Base-by-base conservation (phyloP, 1,140 invertebrate genomes). In the Cecropterus lyciades region DNA sequence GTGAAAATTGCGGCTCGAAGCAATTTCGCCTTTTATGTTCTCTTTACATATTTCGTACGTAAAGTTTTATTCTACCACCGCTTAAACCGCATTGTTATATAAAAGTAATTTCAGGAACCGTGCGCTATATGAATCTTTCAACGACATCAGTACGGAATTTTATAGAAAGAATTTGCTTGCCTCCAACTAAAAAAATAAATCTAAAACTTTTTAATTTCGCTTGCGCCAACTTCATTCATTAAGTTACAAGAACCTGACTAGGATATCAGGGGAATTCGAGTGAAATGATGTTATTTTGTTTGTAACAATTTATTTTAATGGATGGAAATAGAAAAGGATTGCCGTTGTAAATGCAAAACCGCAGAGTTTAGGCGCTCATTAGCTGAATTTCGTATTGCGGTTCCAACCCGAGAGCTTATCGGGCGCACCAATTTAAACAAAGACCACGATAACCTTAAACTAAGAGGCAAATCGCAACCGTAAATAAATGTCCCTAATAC, bases 1-100 rank as follows among this genome's bases (percentile, higher is more conserved):
- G 56, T 46, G 56, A 59, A 48, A 59, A 59, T 59, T 59, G 56
- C 43, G 43, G 43, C 43, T 33, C 11, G 24, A 30, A 48, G 56
- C 56, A 48, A 59, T 48, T 48, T 33, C 24, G 14, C 20, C 42
- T 46, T 59, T 59, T 45, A 57, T 59, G 13, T 13, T 30, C 43
- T 27, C 55, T 17, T 30, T 48, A 30, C 13, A 48, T 46, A 48
- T 48, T 59, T 30, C 42, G 43, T 48, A 16, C 45, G 24, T 16
- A 16, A 48, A 8, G 43, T 48, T 59, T 16, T 46, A 59, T 59
- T 30, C 46, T 45, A 40, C 45, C 20, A 8, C 16, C 42, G 40
- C n/a, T 24, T 57, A 15, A 43, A n/a, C n/a, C 16, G n/a, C 16
- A 57, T 15, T 30, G 56, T 59, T 59, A 46, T 15, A 57, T 57